phyloP scores from a whole-genome alignment of 1,140 invertebrate species.

The Pristionchus pacificus region DNA sequence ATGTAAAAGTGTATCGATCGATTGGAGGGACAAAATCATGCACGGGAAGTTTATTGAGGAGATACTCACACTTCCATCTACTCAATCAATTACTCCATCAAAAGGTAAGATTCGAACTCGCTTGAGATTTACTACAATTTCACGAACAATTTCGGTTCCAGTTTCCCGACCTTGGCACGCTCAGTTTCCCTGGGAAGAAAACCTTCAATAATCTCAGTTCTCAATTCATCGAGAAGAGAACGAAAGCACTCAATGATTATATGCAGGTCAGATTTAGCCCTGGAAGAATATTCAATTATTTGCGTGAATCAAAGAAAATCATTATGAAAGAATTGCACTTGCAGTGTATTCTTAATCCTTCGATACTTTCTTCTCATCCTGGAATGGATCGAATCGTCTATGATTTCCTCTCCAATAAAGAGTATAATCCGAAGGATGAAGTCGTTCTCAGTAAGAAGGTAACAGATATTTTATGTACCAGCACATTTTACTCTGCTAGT shows the following conservation, averaged over 20 bases:
- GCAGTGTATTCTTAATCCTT: slow-evolving; percentile 66
- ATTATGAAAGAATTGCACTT: slow-evolving; percentile 36
- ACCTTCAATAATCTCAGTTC: slow-evolving; percentile 86
- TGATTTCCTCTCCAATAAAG: slow-evolving; percentile 74
- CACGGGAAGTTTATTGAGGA: slow-evolving; percentile 66
- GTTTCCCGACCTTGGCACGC: slow-evolving; percentile 74
- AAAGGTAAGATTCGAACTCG: slow-evolving; percentile 67
- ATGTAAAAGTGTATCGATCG: slow-evolving; percentile 69
- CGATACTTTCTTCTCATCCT: slow-evolving; percentile 66
- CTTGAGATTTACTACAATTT: background rate
- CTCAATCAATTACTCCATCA: slow-evolving; percentile 65
- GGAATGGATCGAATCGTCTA: slow-evolving; percentile 70
- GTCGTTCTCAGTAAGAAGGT: slow-evolving; percentile 60
- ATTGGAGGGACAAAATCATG: slow-evolving; percentile 61
- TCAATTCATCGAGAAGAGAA: slow-evolving; percentile 78
- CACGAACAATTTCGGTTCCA: slow-evolving; percentile 58
- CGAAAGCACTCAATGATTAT: slow-evolving; percentile 78
- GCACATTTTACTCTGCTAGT: background rate
- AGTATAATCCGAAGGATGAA: slow-evolving; percentile 68
- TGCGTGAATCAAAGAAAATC: slow-evolving; percentile 5
- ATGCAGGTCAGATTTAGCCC: slow-evolving; percentile 64
- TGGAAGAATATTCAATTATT: slow-evolving; percentile 3
- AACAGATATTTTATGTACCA: background rate
- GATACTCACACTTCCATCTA: slow-evolving; percentile 87
- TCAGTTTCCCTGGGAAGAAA: slow-evolving; percentile 85